phyloP scores from a whole-genome alignment of 2,113 vertebrate species.

The Strix aluco region DNA sequence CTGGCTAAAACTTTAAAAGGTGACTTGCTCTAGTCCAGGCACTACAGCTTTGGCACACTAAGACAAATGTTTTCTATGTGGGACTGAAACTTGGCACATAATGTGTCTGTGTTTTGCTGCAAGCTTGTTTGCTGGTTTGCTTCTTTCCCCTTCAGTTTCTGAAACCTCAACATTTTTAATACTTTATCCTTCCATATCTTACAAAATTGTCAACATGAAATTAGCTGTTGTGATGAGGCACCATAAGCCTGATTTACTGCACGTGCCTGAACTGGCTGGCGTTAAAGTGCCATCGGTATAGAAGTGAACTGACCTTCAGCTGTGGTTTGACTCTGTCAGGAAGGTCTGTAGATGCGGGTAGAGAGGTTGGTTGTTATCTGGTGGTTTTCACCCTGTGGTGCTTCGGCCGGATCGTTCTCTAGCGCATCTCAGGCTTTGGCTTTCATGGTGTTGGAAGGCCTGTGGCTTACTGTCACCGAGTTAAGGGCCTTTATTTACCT shows the following conservation, averaged over 20 bases:
- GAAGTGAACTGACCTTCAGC: background rate
- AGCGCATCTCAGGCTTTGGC: background rate
- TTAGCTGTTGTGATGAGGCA: background rate
- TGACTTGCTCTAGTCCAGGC: background rate
- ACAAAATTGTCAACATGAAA: rapidly evolving
- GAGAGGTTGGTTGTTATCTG: background rate
- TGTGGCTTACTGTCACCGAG: background rate
- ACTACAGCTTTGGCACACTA: background rate
- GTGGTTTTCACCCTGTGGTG: background rate
- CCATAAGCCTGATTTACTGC: background rate
- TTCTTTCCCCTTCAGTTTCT: background rate
- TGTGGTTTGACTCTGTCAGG: background rate
- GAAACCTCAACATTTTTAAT: background rate
- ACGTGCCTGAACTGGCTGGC: background rate
- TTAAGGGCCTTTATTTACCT: background rate
- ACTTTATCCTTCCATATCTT: background rate
- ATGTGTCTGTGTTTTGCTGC: background rate
- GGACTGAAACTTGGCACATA: background rate
- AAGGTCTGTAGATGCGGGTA: background rate
- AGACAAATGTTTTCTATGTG: background rate
- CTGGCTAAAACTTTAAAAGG: background rate
- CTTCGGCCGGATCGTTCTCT: background rate
- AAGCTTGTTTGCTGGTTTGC: background rate
- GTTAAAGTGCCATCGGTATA: rapidly evolving
- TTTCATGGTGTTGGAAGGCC: background rate